Percentiles rank a stretch among this genome's conserved stretches.
Evolutionary conservation across 1,140 invertebrate species (phyloP).

Genomic region (Hestina assimilis): DNA sequence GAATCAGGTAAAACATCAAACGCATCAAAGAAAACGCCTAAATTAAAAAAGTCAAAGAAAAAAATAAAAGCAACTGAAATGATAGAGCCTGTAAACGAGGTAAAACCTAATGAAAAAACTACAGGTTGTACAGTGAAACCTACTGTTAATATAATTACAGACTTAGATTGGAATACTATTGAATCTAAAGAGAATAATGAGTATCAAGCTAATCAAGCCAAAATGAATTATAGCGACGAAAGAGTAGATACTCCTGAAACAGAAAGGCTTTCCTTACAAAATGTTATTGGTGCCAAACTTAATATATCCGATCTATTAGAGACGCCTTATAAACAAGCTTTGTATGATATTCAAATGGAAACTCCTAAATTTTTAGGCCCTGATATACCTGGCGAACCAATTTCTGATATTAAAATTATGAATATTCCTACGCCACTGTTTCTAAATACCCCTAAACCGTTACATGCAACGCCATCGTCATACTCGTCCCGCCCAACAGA

Average conservation of each 20-base stretch:
- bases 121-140: constrained; percentile 35
- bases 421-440: constrained; percentile 69
- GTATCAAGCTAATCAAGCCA: constrained; percentile 24
- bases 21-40: constrained; percentile 28
- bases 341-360: constrained; percentile 74
- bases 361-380: constrained; percentile 64
- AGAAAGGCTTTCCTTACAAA: constrained; percentile 57
- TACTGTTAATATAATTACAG: constrained; percentile 48
- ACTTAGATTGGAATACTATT: constrained; percentile 21
- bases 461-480: constrained; percentile 55
- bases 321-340: constrained; percentile 68
- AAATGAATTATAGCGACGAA: constrained; percentile 39
- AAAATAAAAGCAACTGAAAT: constrained; percentile 28
- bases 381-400: constrained; percentile 59
- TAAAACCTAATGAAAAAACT: constrained; percentile 7
- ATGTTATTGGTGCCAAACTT: constrained; percentile 60
- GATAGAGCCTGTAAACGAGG: constrained; percentile 16
- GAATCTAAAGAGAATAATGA: constrained; percentile 33
- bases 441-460: constrained; percentile 55
- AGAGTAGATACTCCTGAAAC: constrained; percentile 56
- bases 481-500: constrained; percentile 68
- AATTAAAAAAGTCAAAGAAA: constrained; percentile 39
- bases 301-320: constrained; percentile 69
- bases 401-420: constrained; percentile 72
- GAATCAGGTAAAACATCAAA: constrained; percentile 5